Evolutionary conservation across 1,140 invertebrate species (phyloP), one percentile per base, ranked within the genome.

Genomic region (Hetaerina americana): DNA sequence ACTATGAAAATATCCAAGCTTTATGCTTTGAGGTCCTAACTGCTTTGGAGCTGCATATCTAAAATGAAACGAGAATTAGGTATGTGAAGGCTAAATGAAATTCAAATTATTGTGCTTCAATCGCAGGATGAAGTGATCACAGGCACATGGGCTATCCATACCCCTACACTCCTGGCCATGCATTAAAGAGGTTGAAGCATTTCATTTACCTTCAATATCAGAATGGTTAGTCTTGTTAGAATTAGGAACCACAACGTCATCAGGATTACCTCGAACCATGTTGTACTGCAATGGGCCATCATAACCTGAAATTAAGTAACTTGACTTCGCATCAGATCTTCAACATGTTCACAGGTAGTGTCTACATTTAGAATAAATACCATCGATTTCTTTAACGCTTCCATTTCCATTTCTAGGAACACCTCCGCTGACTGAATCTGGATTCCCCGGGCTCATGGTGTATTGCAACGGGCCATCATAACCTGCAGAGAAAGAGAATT

Each of bases 401-500:
- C 79, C 74, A 73, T 76, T 78, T 75, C 81, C 81, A 71, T 78
- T 80, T 75, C 83, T 79, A 69, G 80, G 75, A 70, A 81, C 81
- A 71, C 85, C 40, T 57, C 15, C 15, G 24, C 26, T 77, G 76
- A 86, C 87, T 80, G 91, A 88, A 81, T 93, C 90, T 15, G 90
- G 87, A 82, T 91, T 92, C 69, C 81, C 83, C 74, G 87, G 85
- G 25, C 87, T 87, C 84, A 92, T 89, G 76, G 87, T 88, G 78
- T 88, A 93, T 81, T 92, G 91, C 81, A 93, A 85, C 68, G 92
- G 90, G 66, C 91, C 90, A 84, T 93, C 91, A 80, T 93, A 94
- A 77, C 87, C 89, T 91, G 78, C 27, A 77, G 72, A 77, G 81
- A 57, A n/a, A n/a, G n/a, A n/a, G n/a, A n/a, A n/a, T n/a, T n/a